Conservation (phyloP, 2,113 vertebrate genomes). For the Tetrax tetrax region DNA sequence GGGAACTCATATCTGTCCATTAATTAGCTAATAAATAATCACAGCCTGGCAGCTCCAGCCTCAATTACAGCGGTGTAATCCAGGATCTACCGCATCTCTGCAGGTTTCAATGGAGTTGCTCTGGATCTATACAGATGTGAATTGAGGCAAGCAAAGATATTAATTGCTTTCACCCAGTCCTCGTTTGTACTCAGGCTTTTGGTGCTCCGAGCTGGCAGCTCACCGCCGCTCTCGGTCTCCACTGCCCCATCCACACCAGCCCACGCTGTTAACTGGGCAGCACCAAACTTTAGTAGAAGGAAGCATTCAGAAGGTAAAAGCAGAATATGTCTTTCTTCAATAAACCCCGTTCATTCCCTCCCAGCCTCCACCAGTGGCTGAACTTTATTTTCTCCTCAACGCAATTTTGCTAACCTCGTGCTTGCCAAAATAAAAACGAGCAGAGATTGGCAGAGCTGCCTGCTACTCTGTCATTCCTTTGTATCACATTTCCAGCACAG, state of each 20-base stretch:
- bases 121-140: neutral
- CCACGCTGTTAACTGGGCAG: neutral
- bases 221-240: neutral
- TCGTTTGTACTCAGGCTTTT: neutral
- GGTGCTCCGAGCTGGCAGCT: neutral
- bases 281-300: neutral
- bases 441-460: neutral
- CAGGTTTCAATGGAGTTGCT: neutral
- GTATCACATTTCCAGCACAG: neutral
- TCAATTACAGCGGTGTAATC: neutral
- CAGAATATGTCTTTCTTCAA: neutral
- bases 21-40: neutral
- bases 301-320: neutral
- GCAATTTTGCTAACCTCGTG: neutral
- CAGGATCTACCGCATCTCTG: neutral
- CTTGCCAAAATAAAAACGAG: neutral
- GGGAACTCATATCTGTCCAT: neutral
- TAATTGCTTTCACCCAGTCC: neutral
- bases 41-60: neutral
- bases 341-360: neutral
- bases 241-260: neutral
- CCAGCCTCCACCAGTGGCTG: neutral
- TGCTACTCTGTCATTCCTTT: neutral
- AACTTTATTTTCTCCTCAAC: neutral
- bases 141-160: neutral